Conservation (phyloP, 64 coral and sea anemone genomes). For the Catalaphyllia jardinei region DNA sequence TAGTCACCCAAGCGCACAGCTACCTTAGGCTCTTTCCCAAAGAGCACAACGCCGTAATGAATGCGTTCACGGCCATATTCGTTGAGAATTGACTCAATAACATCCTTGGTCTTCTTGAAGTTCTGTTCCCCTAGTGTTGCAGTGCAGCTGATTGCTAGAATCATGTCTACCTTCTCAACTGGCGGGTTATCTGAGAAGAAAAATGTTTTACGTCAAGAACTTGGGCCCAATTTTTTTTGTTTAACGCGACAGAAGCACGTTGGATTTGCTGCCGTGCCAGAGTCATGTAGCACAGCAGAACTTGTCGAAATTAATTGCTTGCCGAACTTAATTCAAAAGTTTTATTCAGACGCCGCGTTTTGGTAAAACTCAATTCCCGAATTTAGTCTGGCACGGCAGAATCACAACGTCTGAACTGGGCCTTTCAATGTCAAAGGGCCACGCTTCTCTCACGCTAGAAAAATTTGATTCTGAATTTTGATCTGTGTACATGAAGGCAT, state of each 20-base stretch:
- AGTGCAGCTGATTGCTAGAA: slow-evolving; percentile 55
- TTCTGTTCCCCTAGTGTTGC: slow-evolving; percentile 50
- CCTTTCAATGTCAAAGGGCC: not conserved
- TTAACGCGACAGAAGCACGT: no score
- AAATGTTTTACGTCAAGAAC: not conserved
- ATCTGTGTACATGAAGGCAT: no score
- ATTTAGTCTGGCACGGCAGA: slow-evolving; percentile 56
- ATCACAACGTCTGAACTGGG: slow-evolving; percentile 53
- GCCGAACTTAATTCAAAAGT: no score
- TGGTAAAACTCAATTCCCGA: not conserved
- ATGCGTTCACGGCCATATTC: slow-evolving; percentile 65
- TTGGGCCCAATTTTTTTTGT: no score
- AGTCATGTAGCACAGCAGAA: no score
- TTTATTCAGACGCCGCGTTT: no score
- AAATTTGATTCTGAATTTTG: no score
- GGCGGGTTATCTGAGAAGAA: not conserved
- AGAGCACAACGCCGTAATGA: slow-evolving; percentile 57
- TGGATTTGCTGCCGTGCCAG: no score
- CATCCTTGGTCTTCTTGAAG: slow-evolving; percentile 75
- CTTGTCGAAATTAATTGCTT: no score
- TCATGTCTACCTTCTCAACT: slow-evolving; percentile 61
- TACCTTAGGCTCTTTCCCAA: slow-evolving; percentile 50
- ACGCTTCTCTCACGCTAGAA: no score
- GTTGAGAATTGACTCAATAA: slow-evolving; percentile 29
- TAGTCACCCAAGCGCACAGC: slow-evolving; percentile 41